Evolutionary conservation across 2,113 vertebrate genomes (phyloP).

Genomic region (Hippocampus abdominalis): DNA sequence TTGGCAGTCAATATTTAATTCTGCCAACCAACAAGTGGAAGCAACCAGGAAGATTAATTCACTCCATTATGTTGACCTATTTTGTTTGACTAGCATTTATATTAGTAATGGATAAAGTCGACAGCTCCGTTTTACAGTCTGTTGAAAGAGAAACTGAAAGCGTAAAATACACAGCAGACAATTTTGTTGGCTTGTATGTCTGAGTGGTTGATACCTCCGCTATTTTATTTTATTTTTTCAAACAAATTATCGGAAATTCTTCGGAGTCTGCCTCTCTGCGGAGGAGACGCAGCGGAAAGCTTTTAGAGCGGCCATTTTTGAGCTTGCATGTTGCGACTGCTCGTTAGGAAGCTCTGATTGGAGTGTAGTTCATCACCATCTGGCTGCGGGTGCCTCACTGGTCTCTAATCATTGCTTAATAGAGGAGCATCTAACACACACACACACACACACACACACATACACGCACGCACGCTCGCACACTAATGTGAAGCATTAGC

Average conservation of each 20-base stretch:
- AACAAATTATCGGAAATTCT: neutral
- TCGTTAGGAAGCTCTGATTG: neutral
- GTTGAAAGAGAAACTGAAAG: neutral
- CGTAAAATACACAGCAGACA: neutral
- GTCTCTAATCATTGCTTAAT: constrained; percentile 5
- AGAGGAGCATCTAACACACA: neutral
- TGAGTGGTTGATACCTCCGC: neutral
- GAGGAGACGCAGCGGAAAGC: neutral
- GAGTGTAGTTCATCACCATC: neutral
- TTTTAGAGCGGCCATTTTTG: neutral
- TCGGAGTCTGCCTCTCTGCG: neutral
- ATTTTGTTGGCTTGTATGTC: neutral
- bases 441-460: neutral
- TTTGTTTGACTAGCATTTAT: neutral
- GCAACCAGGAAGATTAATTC: neutral
- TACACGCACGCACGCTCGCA: neutral
- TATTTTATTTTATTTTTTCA: neutral
- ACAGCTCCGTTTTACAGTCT: neutral
- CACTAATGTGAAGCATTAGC: neutral
- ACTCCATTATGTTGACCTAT: neutral
- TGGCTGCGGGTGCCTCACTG: neutral
- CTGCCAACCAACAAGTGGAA: neutral
- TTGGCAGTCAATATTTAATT: neutral
- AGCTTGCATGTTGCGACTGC: neutral
- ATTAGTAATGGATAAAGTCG: neutral